These are phyloP conservation scores for Ammodytes marinus DNA, from an alignment of 2,113 vertebrate species.

Conservation along the genomic window DNA sequence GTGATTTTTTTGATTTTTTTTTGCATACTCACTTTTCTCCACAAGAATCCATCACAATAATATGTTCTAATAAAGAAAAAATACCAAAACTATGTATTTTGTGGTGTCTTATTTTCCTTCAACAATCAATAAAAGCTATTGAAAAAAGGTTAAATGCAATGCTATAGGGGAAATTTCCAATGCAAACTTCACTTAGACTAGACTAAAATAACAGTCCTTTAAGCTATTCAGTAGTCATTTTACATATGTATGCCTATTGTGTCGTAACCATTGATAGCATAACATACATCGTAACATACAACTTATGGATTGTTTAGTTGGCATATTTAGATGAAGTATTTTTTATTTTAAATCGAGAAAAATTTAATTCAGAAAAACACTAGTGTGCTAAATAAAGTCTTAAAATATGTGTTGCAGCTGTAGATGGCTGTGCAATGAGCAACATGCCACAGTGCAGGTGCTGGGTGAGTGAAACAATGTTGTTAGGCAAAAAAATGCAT, in stretches of 20 bases:
- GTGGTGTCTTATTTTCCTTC: neutral
- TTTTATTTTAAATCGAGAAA: neutral
- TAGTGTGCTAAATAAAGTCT: neutral
- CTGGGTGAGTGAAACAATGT: neutral
- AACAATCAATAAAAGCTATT: neutral
- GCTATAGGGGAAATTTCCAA: neutral
- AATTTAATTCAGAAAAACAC: neutral
- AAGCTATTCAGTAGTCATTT: neutral
- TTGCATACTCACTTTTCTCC: neutral
- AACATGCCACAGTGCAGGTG: neutral
- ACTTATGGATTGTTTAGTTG: neutral
- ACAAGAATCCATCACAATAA: neutral
- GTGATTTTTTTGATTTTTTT: neutral
- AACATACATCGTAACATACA: neutral
- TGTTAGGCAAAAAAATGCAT: no score
- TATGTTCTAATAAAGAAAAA: constrained; percentile 13
- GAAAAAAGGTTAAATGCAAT: neutral
- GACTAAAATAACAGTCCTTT: no score
- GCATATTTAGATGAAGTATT: neutral
- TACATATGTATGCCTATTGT: neutral
- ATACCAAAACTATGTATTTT: neutral
- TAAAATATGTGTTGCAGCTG: neutral
- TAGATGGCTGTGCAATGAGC: neutral
- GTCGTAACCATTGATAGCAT: no score
- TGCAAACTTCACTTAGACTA: neutral